Conservation (phyloP, 2,797 vertebrate species). For the Sebastolobus alascanus region DNA sequence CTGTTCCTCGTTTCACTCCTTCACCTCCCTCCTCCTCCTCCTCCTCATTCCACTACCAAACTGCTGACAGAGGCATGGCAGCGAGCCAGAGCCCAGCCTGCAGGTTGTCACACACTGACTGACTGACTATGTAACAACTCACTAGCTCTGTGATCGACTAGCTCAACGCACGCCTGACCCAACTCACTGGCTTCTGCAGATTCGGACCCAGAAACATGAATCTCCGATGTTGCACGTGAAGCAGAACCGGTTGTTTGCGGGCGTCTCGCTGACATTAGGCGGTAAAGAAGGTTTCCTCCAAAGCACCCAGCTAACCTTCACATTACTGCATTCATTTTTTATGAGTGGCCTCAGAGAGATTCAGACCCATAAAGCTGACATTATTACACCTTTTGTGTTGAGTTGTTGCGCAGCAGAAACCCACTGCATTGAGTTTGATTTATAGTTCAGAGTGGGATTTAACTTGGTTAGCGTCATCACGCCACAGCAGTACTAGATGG, state of each 20-base stretch:
- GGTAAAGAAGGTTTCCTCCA: conserved; percentile 33
- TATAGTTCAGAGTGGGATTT: conserved; percentile 51
- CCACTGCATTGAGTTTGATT: conserved; percentile 52
- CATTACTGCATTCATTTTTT: conserved; percentile 52
- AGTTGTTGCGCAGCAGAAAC: conserved; percentile 39
- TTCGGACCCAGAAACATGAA: conserved; percentile 30
- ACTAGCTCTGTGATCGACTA: conserved; percentile 61
- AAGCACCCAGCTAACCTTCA: conserved; percentile 42
- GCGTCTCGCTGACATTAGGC: conserved; percentile 23
- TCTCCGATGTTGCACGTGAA: conserved; percentile 17
- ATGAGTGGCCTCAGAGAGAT: conserved; percentile 57
- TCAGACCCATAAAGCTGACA: conserved; percentile 58
- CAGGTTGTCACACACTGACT: conserved; percentile 68
- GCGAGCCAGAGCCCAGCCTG: conserved; percentile 53
- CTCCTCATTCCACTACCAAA: conserved; percentile 46
- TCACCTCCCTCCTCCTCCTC: conserved; percentile 15
- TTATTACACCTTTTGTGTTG: conserved; percentile 59
- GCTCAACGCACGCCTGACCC: conserved; percentile 21
- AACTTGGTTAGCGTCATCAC: conserved; percentile 65
- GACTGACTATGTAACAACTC: conserved; percentile 71
- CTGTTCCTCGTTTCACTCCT: conserved; percentile 26
- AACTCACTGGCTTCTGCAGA: conserved; percentile 19
- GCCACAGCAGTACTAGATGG: conserved; percentile 41
- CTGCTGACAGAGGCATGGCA: conserved; percentile 70
- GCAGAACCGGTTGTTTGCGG: conserved; percentile 10